phyloP scores from a whole-genome alignment of 2,113 vertebrate genomes.

The Oreochromis niloticus region DNA sequence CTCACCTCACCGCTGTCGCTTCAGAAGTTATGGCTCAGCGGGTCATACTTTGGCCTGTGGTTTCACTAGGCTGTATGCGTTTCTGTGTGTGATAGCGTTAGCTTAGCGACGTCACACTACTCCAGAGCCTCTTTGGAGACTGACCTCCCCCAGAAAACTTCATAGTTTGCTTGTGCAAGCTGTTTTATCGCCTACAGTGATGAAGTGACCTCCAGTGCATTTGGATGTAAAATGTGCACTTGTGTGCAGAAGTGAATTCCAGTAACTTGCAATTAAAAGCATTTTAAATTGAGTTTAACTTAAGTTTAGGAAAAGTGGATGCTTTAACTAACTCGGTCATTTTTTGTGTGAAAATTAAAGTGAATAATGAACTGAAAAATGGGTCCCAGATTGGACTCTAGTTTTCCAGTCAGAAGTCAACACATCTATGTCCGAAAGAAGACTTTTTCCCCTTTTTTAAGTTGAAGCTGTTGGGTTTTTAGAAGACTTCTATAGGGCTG shows the following conservation, averaged over 20 bases:
- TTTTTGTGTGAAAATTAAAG: background rate
- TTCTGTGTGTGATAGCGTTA: background rate
- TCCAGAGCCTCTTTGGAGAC: background rate
- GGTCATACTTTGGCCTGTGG: background rate
- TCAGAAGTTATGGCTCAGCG: background rate
- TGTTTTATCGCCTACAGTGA: background rate
- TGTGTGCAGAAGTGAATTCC: background rate
- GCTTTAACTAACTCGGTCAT: background rate
- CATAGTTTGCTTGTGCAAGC: background rate
- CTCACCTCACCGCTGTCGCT: conserved; percentile 2
- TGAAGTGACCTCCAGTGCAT: background rate
- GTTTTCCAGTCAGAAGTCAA: background rate
- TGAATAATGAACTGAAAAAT: background rate
- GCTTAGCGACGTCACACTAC: background rate
- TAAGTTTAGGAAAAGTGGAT: no score
- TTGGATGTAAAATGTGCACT: background rate
- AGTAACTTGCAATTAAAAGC: background rate
- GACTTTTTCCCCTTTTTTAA: rapidly evolving
- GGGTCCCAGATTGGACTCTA: background rate
- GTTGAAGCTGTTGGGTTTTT: background rate
- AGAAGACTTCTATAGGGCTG: background rate
- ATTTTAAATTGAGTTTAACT: background rate
- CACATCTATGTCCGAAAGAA: background rate
- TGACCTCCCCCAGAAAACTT: background rate
- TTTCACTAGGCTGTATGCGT: background rate